Base-by-base conservation (phyloP, 2,113 vertebrate genomes). In the Calyptomena viridis region DNA sequence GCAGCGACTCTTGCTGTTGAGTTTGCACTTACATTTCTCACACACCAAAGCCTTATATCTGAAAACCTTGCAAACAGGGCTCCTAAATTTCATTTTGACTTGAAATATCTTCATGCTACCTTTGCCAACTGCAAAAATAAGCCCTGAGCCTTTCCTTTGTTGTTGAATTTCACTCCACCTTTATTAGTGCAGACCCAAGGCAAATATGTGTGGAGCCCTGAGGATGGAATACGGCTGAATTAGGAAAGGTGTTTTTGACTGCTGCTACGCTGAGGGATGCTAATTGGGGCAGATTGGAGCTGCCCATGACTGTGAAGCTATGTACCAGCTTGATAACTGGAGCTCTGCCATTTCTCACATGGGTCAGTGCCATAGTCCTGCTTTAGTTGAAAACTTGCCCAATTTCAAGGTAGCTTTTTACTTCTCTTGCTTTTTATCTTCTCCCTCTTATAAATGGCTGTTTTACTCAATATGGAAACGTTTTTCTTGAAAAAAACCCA, bases 401-500 rank as follows among this genome's bases (percentile, higher is more conserved):
- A 0, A 1, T 72, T 93, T 90, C 27, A 81, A 63, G 23, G 35
- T 27, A 23, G 25, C 2, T 49, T 68, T 85, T 64, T 39, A 9
- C 8, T 52, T 71, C 37, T 55, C 39, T 71, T 62, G 14, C 20
- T 66, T 93, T 73, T 35, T 55, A n/a, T 89, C 64, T 89, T 71
- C 24, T 27, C 13, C 74, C 18, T 87, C 56, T 56, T 67, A 56
- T 18, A 59, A 52, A 52, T 30, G 69, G 23, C 23, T 56, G 10
- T 80, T 91, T 95, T 80, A 73, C 42, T 80, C 59, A 84, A 76
- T 72, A 46, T 87, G 71, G 77, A 89, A 94, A 79, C 31, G 47
- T 69, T 91, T 90, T 71, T 52, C 74, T 64, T 68, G 37, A 55
- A 35, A 56, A 93, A 81, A 91, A 68, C 2, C 59, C 50, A 23